phyloP scores from a whole-genome alignment of 2,113 vertebrate species.

The Raja brachyura region DNA sequence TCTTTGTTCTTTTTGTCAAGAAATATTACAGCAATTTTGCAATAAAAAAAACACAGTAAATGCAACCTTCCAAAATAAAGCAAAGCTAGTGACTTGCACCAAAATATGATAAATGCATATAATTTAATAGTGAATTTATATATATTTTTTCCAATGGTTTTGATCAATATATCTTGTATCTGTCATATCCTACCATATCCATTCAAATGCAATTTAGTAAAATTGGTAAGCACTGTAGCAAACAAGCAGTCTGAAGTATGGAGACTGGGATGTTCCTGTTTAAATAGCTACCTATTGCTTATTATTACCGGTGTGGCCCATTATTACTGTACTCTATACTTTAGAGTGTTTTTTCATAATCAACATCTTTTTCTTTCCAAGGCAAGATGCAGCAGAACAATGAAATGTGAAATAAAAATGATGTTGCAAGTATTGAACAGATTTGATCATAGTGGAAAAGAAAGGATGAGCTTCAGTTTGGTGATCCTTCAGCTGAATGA shows the following conservation, averaged over 20 bases:
- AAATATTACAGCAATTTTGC: neutral
- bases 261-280: neutral
- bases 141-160: neutral
- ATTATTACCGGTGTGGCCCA: neutral
- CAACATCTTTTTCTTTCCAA: neutral
- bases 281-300: neutral
- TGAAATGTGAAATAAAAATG: too few species aligned
- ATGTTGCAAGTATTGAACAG: too few species aligned
- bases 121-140: constrained; percentile 15
- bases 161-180: constrained; percentile 29
- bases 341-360: neutral
- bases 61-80: neutral
- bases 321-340: neutral
- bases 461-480: too few species aligned
- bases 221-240: neutral
- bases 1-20: neutral
- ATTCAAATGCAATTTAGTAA: constrained; percentile 29
- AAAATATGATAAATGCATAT: neutral
- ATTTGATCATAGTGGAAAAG: too few species aligned
- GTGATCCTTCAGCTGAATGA: too few species aligned
- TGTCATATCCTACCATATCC: neutral
- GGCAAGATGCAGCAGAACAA: too few species aligned
- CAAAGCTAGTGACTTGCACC: neutral
- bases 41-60: neutral
- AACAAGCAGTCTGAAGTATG: constrained; percentile 17